Base-by-base conservation (phyloP, 1,140 invertebrate species). In the Drosophila mayri region DNA sequence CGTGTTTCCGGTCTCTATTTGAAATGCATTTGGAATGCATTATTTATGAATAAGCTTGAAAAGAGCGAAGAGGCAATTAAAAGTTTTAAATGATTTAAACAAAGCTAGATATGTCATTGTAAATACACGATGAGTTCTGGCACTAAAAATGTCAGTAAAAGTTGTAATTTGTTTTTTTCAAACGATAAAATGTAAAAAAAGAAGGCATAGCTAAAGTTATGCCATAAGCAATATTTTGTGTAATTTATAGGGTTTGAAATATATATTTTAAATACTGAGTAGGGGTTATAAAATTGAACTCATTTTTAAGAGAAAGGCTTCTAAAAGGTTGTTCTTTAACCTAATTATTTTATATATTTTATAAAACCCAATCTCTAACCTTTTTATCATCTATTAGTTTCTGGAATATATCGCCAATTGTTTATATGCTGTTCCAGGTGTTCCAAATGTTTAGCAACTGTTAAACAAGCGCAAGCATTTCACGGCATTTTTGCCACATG, bases 391-490 rank as follows among this genome's bases (percentile, higher is more conserved):
- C 11, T 30, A 20, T 37, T 54, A 35, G 0, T 28, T 68, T 12
- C n/a, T 44, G 20, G 30, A 25, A 2, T 32, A 30, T 16, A 64
- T 40, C 38, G 11, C 18, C 50, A 57, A n/a, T 22, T 71, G 28
- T 32, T 38, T 55, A 37, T 35, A 18, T 74, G 44, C 47, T 3
- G 32, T 32, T 4, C 52, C 20, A 20, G 44, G 38, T 41, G 32
- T 37, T 30, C 41, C 32, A 20, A 76, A 76, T 76, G 61, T 54
- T 76, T 59, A 76, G 54, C 71, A 76, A 59, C 41, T 66, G 72
- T 50, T 55, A 46, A 59, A 66, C 71, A 76, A 73, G 37, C 37
- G 30, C 59, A 66, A 76, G 44, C 71, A 76, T 76, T 59, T 67
- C 62, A 76, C 25, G 52, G 28, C 25, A 25, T 47, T 67, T 44